phyloP scores from a whole-genome alignment of 2,888 invertebrate species.

The Agrochola litura region DNA sequence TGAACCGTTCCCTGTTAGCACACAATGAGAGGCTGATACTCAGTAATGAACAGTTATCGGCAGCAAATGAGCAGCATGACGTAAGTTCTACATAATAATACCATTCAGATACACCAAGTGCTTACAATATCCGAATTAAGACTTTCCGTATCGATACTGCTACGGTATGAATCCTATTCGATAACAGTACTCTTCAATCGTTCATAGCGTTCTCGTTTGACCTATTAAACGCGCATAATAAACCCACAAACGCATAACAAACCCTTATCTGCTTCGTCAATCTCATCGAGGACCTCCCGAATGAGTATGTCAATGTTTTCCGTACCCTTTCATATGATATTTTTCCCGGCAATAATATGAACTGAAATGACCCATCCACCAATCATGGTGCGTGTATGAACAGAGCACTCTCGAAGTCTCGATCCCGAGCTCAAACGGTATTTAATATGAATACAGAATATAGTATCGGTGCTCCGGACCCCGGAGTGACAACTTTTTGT shows the following conservation, averaged over 20 bases:
- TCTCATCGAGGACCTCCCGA: conserved; percentile 38
- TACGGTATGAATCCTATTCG: conserved; percentile 3
- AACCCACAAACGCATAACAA: conserved; percentile 38
- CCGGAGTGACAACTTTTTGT: conserved; percentile 67
- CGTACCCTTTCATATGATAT: conserved; percentile 53
- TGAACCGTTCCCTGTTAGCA: conserved; percentile 4
- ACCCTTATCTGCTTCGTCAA: conserved; percentile 46
- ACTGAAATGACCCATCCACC: conserved; percentile 43
- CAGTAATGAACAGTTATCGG: conserved; percentile 44
- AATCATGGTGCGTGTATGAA: conserved; percentile 44
- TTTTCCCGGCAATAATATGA: conserved; percentile 46
- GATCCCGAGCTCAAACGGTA: conserved; percentile 30
- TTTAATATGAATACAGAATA: conserved; percentile 64
- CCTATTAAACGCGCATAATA: conserved; percentile 46
- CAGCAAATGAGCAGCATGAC: conserved; percentile 27
- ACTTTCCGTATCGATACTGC: background rate
- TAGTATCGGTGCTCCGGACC: conserved; percentile 42
- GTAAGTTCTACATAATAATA: conserved; percentile 20
- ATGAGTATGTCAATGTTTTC: conserved; percentile 53
- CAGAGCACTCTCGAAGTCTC: conserved; percentile 28
- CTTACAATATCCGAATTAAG: background rate
- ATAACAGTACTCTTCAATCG: conserved; percentile 13
- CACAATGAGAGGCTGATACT: conserved; percentile 2
- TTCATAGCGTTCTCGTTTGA: conserved; percentile 22
- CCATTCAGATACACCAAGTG: conserved; percentile 4